These are phyloP conservation scores for Trimorus sp. DNA, from an alignment of 2,888 invertebrate genomes.

Conservation along the genomic window DNA sequence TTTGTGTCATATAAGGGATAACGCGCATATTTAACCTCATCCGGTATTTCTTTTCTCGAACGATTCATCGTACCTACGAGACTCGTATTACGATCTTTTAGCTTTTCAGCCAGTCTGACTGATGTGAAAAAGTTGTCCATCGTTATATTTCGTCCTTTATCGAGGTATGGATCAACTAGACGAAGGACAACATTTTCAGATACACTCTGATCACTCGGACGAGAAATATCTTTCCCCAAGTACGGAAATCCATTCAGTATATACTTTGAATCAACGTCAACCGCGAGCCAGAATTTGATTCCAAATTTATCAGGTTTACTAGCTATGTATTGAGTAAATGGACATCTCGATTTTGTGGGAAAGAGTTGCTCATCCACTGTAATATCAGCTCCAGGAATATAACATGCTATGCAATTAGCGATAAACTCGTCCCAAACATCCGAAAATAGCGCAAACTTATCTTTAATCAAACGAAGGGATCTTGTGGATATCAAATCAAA, in stretches of 20 bases:
- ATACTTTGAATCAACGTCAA: slow-evolving; percentile 55
- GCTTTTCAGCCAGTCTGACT: slow-evolving; percentile 34
- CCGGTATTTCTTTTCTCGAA: slow-evolving; percentile 27
- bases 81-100: slow-evolving; percentile 22
- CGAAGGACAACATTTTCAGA: slow-evolving; percentile 60
- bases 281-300: slow-evolving; percentile 64
- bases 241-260: slow-evolving; percentile 62
- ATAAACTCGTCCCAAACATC: slow-evolving; percentile 68
- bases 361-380: slow-evolving; percentile 72
- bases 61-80: slow-evolving; percentile 47
- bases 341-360: slow-evolving; percentile 70
- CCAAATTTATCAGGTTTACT: slow-evolving; percentile 68
- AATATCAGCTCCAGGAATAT: slow-evolving; percentile 63
- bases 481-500: slow-evolving; percentile 63
- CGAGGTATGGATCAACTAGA: slow-evolving; percentile 59
- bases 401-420: slow-evolving; percentile 62
- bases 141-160: slow-evolving; percentile 46
- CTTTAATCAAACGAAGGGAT: slow-evolving; percentile 59
- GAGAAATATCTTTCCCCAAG: slow-evolving; percentile 63
- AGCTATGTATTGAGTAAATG: slow-evolving; percentile 73
- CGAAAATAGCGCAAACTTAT: slow-evolving; percentile 68
- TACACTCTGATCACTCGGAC: slow-evolving; percentile 46
- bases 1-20: slow-evolving; percentile 28
- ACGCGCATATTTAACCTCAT: slow-evolving; percentile 30
- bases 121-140: slow-evolving; percentile 57